phyloP scores from a whole-genome alignment of 2,888 invertebrate genomes.

The Elysia crispata region DNA sequence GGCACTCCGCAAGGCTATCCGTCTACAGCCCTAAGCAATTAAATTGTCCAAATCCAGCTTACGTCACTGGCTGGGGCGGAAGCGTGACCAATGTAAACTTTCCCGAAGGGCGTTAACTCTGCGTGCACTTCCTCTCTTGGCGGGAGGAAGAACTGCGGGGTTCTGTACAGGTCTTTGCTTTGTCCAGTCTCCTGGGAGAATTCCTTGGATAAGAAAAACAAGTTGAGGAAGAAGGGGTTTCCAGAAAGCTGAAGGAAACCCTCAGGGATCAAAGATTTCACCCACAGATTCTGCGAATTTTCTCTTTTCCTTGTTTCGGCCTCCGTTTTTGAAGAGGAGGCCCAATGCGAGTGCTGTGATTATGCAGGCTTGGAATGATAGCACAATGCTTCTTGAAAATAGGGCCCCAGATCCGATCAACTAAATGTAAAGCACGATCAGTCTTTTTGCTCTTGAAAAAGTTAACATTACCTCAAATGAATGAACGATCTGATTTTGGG shows the following conservation, averaged over 20 bases:
- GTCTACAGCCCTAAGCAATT: conserved; percentile 3
- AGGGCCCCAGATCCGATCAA: too few relatives aligned
- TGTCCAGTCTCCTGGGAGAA: background rate
- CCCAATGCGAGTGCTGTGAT: too few relatives aligned
- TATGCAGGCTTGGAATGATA: too few relatives aligned
- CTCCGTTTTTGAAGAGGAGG: too few relatives aligned
- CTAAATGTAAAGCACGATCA: too few relatives aligned
- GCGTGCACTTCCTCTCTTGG: background rate
- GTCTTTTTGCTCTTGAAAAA: too few relatives aligned
- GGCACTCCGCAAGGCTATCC: background rate
- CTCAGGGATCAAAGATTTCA: background rate
- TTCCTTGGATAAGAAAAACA: too few relatives aligned
- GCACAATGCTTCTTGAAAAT: too few relatives aligned
- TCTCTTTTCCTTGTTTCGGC: too few relatives aligned
- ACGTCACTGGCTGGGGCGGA: background rate
- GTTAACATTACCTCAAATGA: too few relatives aligned
- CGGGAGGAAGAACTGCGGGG: background rate
- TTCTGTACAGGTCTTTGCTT: background rate
- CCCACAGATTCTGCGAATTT: too few relatives aligned
- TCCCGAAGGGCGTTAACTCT: conserved; percentile 5
- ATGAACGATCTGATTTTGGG: too few relatives aligned
- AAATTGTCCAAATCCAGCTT: conserved; percentile 14
- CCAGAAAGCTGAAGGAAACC: background rate
- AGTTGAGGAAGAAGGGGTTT: background rate
- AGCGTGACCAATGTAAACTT: conserved; percentile 15